phyloP scores from a whole-genome alignment of 2,797 vertebrate species.

The Sebastes vulpes region DNA sequence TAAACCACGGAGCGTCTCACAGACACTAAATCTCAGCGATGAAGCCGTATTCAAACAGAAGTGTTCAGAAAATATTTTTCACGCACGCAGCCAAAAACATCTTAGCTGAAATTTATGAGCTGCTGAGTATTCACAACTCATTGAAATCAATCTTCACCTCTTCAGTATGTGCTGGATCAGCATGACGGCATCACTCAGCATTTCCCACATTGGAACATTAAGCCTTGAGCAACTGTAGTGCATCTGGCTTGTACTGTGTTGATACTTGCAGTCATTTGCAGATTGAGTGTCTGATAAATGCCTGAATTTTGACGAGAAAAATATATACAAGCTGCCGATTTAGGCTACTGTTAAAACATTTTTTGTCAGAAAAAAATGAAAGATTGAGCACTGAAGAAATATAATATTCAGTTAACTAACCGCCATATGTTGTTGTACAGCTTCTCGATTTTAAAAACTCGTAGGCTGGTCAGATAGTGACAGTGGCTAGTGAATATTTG shows the following conservation, averaged over 20 bases:
- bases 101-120: background rate
- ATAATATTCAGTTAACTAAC: background rate
- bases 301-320: background rate
- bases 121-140: background rate
- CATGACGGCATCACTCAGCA: conserved; percentile 15
- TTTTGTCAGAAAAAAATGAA: background rate
- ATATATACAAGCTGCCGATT: background rate
- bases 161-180: conserved; percentile 7
- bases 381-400: background rate
- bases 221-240: background rate
- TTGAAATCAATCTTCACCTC: conserved; percentile 25
- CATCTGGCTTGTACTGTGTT: background rate
- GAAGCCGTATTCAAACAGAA: background rate
- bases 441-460: background rate
- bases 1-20: conserved; percentile 1
- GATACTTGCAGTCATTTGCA: background rate
- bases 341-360: background rate
- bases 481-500: background rate
- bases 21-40: background rate
- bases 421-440: background rate
- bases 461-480: background rate
- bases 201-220: conserved; percentile 13
- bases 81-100: background rate
- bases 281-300: background rate
- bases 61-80: background rate